Conservation (phyloP, 2,888 invertebrate genomes). For the Eupithecia inturbata region DNA sequence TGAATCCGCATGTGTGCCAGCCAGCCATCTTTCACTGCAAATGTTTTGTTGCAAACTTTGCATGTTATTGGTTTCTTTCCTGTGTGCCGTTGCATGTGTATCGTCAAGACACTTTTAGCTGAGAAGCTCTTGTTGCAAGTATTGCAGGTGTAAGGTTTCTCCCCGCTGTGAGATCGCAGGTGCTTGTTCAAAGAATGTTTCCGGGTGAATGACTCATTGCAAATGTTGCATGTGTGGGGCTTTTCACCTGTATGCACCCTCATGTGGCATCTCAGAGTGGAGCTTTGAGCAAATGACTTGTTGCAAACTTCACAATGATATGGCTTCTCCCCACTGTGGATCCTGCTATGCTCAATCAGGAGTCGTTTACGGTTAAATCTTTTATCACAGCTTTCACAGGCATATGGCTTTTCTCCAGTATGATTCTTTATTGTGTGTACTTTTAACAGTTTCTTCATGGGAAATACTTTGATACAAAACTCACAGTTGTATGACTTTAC, state of each 20-base stretch:
- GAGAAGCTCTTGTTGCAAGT: constrained; percentile 18
- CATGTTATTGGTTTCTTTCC: constrained; percentile 27
- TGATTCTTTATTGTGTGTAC: constrained; percentile 24
- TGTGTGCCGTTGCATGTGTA: constrained; percentile 18
- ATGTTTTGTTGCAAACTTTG: constrained; percentile 31
- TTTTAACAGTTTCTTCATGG: constrained; percentile 16
- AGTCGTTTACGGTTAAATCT: constrained; percentile 9
- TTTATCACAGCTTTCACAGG: constrained; percentile 9
- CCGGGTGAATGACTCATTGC: constrained; percentile 7
- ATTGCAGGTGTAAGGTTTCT: constrained; percentile 20
- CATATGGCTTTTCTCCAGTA: constrained; percentile 15
- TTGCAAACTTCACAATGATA: constrained; percentile 23
- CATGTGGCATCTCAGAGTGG: constrained; percentile 19
- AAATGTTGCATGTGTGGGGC: constrained; percentile 14
- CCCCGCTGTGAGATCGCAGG: constrained; percentile 19
- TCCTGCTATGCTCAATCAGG: constrained; percentile 7
- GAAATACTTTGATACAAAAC: constrained; percentile 22
- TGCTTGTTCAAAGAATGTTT: constrained; percentile 14
- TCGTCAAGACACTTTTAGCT: constrained; percentile 2
- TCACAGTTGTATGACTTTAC: constrained; percentile 12
- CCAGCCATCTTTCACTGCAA: constrained; percentile 22
- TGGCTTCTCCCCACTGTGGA: constrained; percentile 17
- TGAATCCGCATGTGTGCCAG: constrained; percentile 31
- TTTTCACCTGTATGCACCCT: constrained; percentile 22
- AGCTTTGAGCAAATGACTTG: constrained; percentile 19